phyloP scores from a whole-genome alignment of 2,113 vertebrate species.

The Passer montanus region DNA sequence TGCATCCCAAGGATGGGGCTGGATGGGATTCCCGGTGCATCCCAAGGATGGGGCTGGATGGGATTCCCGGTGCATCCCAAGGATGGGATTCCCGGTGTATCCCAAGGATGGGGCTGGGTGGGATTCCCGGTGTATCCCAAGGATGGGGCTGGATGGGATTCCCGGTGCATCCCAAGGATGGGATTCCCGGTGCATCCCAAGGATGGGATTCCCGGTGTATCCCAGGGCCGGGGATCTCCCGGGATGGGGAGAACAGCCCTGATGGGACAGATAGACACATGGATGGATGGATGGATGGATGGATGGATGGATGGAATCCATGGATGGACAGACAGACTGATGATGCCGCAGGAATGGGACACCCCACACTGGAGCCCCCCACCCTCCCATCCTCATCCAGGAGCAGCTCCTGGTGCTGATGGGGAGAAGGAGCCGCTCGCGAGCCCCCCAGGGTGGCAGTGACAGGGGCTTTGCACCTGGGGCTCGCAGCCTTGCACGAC shows the following conservation, averaged over 20 bases:
- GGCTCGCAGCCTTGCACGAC: background rate
- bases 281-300: no score
- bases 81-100: no score
- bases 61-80: background rate
- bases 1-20: no score
- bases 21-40: no score
- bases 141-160: background rate
- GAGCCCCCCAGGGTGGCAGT: rapidly evolving
- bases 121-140: no score
- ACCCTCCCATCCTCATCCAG: rapidly evolving
- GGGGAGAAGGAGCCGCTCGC: rapidly evolving
- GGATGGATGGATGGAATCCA: background rate
- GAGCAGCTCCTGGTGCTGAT: rapidly evolving
- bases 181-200: background rate
- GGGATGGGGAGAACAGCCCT: background rate
- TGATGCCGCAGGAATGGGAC: background rate
- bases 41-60: no score
- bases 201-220: background rate
- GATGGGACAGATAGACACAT: background rate
- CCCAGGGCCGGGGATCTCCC: background rate
- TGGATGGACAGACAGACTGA: background rate
- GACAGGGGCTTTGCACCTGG: rapidly evolving
- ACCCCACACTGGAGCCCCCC: rapidly evolving
- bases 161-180: no score
- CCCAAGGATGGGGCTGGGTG: no score